These are phyloP conservation scores for Lynx canadensis DNA, from an alignment of 2,113 vertebrate species.

Conservation along the genomic window DNA sequence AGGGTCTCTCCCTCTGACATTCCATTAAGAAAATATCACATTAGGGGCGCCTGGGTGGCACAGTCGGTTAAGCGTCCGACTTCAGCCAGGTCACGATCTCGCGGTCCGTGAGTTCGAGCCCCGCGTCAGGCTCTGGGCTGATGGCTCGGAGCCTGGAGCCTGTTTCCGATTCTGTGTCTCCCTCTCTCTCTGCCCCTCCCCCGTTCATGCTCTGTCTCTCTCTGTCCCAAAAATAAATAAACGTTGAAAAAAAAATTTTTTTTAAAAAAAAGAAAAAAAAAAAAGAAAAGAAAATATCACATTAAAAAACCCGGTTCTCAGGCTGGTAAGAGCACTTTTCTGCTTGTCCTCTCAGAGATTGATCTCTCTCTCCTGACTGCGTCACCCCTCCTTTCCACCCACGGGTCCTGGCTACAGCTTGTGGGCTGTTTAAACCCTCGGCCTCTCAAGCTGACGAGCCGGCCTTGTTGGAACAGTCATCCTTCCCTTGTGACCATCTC, in stretches of 20 bases:
- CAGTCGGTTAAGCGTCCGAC: too few relatives aligned
- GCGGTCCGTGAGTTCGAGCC: too few relatives aligned
- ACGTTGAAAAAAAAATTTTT: too few relatives aligned
- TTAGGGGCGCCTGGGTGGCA: not conserved
- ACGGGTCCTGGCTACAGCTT: not conserved
- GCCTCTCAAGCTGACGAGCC: not conserved
- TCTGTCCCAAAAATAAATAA: too few relatives aligned
- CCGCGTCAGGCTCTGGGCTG: too few relatives aligned
- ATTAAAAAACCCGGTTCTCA: not conserved
- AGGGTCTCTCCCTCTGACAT: slow-evolving; percentile 21
- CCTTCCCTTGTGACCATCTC: not conserved
- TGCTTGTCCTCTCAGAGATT: not conserved
- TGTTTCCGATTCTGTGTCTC: too few relatives aligned
- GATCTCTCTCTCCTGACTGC: not conserved
- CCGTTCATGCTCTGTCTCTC: too few relatives aligned
- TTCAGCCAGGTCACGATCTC: too few relatives aligned
- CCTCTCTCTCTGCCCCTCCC: too few relatives aligned
- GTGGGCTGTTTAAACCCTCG: not conserved
- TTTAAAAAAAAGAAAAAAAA: too few relatives aligned
- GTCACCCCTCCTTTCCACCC: not conserved
- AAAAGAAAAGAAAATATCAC: not conserved
- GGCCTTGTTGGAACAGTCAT: not conserved
- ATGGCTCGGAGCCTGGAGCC: too few relatives aligned
- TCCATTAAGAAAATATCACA: slow-evolving; percentile 47
- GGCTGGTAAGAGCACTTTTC: not conserved